phyloP scores from a whole-genome alignment of 2,113 vertebrate species.

The Semnornis frantzii region DNA sequence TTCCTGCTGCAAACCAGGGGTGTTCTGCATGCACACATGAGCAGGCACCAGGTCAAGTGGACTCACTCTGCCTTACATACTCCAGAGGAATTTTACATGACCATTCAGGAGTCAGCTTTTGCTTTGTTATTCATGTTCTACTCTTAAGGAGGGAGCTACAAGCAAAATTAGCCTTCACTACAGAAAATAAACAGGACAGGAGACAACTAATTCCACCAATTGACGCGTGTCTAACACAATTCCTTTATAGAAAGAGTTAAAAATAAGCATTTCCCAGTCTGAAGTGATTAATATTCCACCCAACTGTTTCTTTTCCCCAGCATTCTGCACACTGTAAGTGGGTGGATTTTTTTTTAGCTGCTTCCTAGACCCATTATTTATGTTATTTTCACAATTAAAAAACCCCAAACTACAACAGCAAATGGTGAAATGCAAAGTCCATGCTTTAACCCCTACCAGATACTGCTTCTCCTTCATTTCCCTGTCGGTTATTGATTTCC shows the following conservation, averaged over 20 bases:
- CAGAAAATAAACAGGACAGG: conserved; percentile 16
- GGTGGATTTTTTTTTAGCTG: conserved; percentile 72
- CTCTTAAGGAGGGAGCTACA: not conserved
- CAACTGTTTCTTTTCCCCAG: conserved; percentile 72
- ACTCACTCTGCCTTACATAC: not conserved
- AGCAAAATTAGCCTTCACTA: conserved; percentile 27
- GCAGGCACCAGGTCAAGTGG: not conserved
- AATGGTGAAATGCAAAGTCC: conserved; percentile 11
- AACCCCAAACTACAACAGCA: not conserved
- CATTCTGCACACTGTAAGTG: conserved; percentile 75
- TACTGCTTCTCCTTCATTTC: not conserved
- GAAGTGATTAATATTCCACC: conserved; percentile 77
- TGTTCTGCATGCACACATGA: not conserved
- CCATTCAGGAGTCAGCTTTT: not conserved
- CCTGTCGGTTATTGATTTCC: not conserved
- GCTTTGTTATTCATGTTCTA: not conserved
- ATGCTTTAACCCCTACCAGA: not conserved
- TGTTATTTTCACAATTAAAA: conserved; percentile 54
- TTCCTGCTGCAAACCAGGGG: not conserved
- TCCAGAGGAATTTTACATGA: not conserved
- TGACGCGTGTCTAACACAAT: conserved; percentile 27
- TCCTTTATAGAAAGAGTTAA: conserved; percentile 73
- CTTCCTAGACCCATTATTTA: conserved; percentile 64
- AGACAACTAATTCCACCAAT: conserved; percentile 26
- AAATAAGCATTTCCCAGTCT: conserved; percentile 73